A percentile compares a stretch with the other conserved stretches of the same genome.
phyloP scores from a whole-genome alignment of 2,113 vertebrate species.

The Rhynchomys soricoides region DNA sequence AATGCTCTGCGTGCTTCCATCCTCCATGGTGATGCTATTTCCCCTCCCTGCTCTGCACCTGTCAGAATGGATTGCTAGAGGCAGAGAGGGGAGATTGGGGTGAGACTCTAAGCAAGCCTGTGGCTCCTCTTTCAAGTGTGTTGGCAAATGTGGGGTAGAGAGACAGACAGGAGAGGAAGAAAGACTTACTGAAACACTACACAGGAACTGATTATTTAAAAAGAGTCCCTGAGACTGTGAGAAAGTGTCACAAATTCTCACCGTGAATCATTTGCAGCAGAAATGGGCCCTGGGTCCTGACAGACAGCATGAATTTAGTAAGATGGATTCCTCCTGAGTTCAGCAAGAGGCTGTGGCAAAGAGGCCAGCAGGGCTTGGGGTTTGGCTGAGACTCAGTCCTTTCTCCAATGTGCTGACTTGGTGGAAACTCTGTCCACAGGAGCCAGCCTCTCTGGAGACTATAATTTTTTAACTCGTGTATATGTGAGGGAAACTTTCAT shows the following conservation, averaged over 20 bases:
- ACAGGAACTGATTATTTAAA: conserved; percentile 5
- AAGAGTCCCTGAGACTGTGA: conserved; percentile 72
- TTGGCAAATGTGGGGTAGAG: conserved; percentile 10
- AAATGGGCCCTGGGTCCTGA: conserved; percentile 70
- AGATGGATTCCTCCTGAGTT: conserved; percentile 69
- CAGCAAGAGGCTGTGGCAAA: neutral
- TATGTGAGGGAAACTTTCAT: conserved; percentile 77
- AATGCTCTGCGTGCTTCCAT: neutral
- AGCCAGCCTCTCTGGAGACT: conserved; percentile 59
- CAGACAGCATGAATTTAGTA: conserved; percentile 71
- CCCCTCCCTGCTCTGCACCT: conserved; percentile 41
- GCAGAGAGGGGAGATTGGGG: conserved; percentile 37
- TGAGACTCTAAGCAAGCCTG: conserved; percentile 47
- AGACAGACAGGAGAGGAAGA: neutral
- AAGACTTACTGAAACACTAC: conserved; percentile 67
- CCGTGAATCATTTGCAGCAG: conserved; percentile 80
- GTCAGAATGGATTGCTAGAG: conserved; percentile 58
- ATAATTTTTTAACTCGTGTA: conserved; percentile 70
- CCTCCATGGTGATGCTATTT: neutral
- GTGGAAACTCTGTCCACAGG: conserved; percentile 31
- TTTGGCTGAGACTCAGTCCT: conserved; percentile 58
- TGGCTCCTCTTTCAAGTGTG: conserved; percentile 63
- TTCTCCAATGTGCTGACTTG: conserved; percentile 56
- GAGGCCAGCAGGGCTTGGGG: neutral
- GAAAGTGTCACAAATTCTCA: conserved; percentile 75